Percentiles rank a stretch among this genome's conserved stretches.
Evolutionary conservation across 2,888 invertebrate genomes (phyloP).

Genomic region (Strigamia transsilvanica): DNA sequence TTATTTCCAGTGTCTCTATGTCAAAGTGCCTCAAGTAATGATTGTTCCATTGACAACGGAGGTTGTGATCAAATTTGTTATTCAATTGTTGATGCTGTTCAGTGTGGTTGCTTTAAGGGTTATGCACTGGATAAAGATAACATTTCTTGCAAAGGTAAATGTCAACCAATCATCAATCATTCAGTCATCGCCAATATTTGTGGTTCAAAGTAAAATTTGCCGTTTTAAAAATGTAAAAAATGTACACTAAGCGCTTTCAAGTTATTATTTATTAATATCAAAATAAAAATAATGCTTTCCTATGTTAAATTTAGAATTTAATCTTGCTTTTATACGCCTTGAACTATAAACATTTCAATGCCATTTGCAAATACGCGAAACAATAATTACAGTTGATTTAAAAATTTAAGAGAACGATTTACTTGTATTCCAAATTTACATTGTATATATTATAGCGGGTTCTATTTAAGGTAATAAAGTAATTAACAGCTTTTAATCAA

Average conservation of each 20-base stretch:
- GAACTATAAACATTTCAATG: neutral
- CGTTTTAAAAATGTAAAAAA: too few species aligned
- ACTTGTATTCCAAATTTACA: neutral
- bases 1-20: neutral
- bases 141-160: slow-evolving; percentile 54
- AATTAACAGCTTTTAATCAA: slow-evolving; percentile 13
- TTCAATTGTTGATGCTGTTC: slow-evolving; percentile 22
- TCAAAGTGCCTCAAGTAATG: neutral
- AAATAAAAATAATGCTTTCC: neutral
- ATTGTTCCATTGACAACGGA: slow-evolving; percentile 53
- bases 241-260: too few species aligned
- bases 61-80: slow-evolving; percentile 55
- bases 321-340: neutral
- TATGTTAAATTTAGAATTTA: neutral
- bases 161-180: neutral
- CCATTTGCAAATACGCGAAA: neutral
- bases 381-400: too few species aligned
- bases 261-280: neutral
- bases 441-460: neutral
- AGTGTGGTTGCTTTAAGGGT: slow-evolving; percentile 54
- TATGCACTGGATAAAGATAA: slow-evolving; percentile 53
- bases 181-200: too few species aligned
- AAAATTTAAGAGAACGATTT: too few species aligned
- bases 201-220: too few species aligned
- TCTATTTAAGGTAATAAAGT: slow-evolving; percentile 24